These are phyloP conservation scores for Campoletis raptor DNA, from an alignment of 2,888 invertebrate species.

Conservation along the genomic window DNA sequence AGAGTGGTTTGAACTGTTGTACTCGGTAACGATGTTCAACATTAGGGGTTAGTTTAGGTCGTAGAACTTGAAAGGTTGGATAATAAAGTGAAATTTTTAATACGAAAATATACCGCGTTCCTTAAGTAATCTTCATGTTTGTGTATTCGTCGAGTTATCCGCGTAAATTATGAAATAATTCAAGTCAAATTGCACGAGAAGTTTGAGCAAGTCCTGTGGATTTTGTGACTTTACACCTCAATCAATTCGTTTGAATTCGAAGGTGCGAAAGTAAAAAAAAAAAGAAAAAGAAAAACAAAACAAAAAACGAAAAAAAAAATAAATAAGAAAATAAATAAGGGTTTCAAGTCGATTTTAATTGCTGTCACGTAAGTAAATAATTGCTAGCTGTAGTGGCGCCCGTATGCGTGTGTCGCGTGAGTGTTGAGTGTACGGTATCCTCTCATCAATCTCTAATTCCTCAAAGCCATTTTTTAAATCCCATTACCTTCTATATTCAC, in stretches of 20 bases:
- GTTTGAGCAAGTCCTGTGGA: conserved; percentile 69
- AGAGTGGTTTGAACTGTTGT: conserved; percentile 71
- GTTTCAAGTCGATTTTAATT: conserved; percentile 46
- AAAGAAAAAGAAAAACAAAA: conserved; percentile 7
- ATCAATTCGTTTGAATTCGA: conserved; percentile 9
- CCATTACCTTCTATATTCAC: conserved; percentile 67
- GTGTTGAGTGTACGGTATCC: conserved; percentile 75
- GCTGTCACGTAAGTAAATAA: conserved; percentile 38
- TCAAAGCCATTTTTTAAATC: conserved; percentile 70
- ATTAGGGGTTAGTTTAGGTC: conserved; percentile 46
- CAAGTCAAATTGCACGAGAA: conserved; percentile 71
- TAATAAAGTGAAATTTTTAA: conserved; percentile 43
- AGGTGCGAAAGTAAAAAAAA: not conserved
- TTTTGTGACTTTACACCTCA: conserved; percentile 65
- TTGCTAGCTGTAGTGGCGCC: conserved; percentile 74
- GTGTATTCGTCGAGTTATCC: conserved; percentile 70
- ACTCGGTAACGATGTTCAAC: conserved; percentile 60
- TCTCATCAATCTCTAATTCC: conserved; percentile 72
- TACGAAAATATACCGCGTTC: conserved; percentile 62
- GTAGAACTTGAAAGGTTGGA: conserved; percentile 45
- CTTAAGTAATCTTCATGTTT: conserved; percentile 69
- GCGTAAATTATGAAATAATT: conserved; percentile 67
- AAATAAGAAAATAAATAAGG: conserved; percentile 37
- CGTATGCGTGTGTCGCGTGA: conserved; percentile 75
- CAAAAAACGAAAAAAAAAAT: conserved; percentile 17